Conservation (phyloP, 1,140 invertebrate species). For the Drosophila yakuba region DNA sequence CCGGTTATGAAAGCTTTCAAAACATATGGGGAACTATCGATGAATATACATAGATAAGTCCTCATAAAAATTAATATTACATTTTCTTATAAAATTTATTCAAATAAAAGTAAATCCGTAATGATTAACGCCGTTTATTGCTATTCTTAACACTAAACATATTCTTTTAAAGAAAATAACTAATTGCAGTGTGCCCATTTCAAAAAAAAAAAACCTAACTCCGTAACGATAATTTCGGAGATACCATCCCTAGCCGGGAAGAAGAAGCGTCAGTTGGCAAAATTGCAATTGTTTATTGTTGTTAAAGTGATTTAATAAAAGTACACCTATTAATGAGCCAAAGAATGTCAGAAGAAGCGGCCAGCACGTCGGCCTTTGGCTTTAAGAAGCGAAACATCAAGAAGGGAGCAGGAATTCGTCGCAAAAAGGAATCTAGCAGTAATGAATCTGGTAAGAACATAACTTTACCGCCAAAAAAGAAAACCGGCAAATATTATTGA, state of each 20-base stretch:
- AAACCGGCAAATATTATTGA: not conserved
- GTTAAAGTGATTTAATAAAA: not conserved
- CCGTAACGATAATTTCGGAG: not conserved
- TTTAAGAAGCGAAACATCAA: conserved; percentile 79
- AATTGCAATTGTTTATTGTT: conserved; percentile 5
- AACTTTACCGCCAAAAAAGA: conserved; percentile 29
- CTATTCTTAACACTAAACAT: no score
- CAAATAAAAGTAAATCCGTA: not conserved
- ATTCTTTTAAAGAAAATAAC: no score
- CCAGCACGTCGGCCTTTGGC: conserved; percentile 61
- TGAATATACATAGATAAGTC: no score
- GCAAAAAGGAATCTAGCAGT: conserved; percentile 66
- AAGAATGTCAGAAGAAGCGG: conserved; percentile 67
- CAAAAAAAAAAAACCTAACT: not conserved
- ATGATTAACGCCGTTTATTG: not conserved
- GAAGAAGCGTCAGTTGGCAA: conserved; percentile 3
- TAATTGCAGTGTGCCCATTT: not conserved
- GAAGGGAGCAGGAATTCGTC: conserved; percentile 58
- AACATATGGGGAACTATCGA: not conserved
- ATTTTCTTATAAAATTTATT: no score
- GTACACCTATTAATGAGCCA: not conserved
- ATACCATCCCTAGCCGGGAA: conserved; percentile 1
- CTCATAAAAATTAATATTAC: no score
- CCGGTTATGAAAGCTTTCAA: not conserved
- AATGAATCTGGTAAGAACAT: conserved; percentile 59